Evolutionary conservation across 2,888 invertebrate genomes (phyloP).

Genomic region (Chironomus riparius): DNA sequence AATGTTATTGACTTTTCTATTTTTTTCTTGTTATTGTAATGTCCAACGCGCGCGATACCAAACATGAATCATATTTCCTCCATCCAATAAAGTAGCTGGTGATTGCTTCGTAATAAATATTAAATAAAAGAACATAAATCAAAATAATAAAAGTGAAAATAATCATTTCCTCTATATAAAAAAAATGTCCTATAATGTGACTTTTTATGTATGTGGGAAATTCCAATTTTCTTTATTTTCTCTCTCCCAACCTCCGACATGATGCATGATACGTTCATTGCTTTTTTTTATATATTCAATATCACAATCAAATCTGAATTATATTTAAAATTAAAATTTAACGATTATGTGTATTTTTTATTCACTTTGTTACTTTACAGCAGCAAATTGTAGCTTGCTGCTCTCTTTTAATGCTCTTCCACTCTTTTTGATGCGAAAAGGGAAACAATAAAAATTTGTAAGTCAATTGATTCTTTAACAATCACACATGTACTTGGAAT

Average conservation of each 20-base stretch:
- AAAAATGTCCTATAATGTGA: too few species aligned
- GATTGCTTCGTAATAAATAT: too few species aligned
- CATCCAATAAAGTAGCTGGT: too few species aligned
- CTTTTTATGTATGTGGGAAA: too few species aligned
- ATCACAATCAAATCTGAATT: slow-evolving; percentile 4
- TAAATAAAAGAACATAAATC: background rate
- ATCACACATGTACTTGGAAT: slow-evolving; percentile 11
- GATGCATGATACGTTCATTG: too few species aligned
- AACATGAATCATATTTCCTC: too few species aligned
- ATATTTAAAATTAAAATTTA: slow-evolving; percentile 25
- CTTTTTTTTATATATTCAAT: background rate
- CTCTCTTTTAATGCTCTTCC: background rate
- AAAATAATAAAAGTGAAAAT: background rate
- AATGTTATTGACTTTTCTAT: too few species aligned
- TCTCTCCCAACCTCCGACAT: too few species aligned
- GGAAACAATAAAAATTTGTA: slow-evolving; percentile 24
- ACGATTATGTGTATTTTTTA: slow-evolving; percentile 16
- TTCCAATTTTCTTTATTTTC: too few species aligned
- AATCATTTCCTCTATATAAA: background rate
- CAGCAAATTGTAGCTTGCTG: background rate
- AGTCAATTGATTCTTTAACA: slow-evolving; percentile 23
- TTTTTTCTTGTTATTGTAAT: too few species aligned
- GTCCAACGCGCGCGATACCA: too few species aligned
- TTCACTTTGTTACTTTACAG: background rate
- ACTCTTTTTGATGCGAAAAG: background rate